Conservation (phyloP, 2,113 vertebrate genomes). For the Gymnobelideus leadbeateri region DNA sequence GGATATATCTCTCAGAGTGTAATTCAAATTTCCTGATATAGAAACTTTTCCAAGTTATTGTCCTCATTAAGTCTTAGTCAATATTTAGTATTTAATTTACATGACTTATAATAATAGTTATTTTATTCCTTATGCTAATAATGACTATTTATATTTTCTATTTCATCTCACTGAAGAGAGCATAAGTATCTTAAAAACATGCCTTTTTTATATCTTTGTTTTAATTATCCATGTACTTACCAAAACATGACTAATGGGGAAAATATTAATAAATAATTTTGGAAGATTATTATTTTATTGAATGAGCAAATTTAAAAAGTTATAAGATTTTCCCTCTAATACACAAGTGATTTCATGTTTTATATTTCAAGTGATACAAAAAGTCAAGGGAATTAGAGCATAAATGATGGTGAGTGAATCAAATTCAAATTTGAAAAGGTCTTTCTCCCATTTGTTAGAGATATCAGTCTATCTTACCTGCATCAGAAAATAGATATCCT, state of each 20-base stretch:
- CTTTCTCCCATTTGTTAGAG: background rate
- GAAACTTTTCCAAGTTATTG: background rate
- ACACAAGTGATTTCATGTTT: background rate
- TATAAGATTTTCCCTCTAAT: background rate
- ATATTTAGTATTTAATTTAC: background rate
- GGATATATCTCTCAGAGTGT: too few relatives aligned
- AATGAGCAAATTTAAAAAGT: background rate
- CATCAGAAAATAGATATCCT: background rate
- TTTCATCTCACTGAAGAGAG: background rate
- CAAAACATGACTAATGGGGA: background rate
- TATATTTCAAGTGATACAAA: background rate
- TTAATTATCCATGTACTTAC: background rate
- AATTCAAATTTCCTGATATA: too few relatives aligned
- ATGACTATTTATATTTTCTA: background rate
- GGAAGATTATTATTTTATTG: background rate
- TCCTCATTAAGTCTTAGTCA: background rate
- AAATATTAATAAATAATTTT: background rate
- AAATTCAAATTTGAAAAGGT: background rate
- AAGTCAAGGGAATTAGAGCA: constrained; percentile 5
- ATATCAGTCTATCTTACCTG: background rate
- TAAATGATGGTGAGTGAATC: background rate
- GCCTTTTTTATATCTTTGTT: background rate
- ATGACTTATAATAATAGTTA: background rate
- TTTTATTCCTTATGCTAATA: background rate
- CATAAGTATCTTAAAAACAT: accelerated